A percentile compares a stretch with the other conserved stretches of the same genome.
Evolutionary conservation across 2,888 invertebrate genomes (phyloP).

Genomic region (Drosophila parthenogenetica): DNA sequence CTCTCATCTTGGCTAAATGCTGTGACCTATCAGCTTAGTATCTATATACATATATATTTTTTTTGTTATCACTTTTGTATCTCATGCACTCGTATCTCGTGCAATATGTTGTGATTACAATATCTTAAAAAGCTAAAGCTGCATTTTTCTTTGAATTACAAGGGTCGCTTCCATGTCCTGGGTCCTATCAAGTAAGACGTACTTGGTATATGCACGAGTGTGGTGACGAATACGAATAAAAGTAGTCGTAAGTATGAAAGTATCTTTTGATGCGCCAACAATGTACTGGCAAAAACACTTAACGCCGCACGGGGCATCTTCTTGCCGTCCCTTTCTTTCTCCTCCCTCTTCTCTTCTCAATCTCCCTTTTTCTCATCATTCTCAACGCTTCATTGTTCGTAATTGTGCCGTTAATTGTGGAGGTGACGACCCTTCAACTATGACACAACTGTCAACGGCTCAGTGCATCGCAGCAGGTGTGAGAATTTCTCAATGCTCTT

Average conservation of each 20-base stretch:
- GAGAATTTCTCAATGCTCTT: constrained; percentile 11
- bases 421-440: constrained; percentile 65
- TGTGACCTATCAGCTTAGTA: constrained; percentile 84
- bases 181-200: constrained; percentile 20
- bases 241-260: constrained; percentile 45
- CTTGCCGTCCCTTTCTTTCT: constrained; percentile 3
- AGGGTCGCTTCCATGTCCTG: constrained; percentile 38
- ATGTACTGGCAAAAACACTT: constrained; percentile 68
- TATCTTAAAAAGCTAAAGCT: constrained; percentile 82
- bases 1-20: constrained; percentile 57
- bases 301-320: constrained; percentile 46
- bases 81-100: constrained; percentile 30
- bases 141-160: constrained; percentile 81
- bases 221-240: constrained; percentile 23
- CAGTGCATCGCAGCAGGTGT: constrained; percentile 25
- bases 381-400: constrained; percentile 56
- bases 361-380: background rate
- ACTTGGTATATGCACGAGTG: constrained; percentile 38
- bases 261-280: constrained; percentile 62
- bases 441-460: constrained; percentile 39
- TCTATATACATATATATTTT: constrained; percentile 42
- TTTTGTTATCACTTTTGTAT: constrained; percentile 35
- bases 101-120: constrained; percentile 80
- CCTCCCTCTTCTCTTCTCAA: background rate
- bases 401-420: constrained; percentile 80